Evolutionary conservation across 2,888 invertebrate species (phyloP).

Genomic region (Metacarcinus magister): DNA sequence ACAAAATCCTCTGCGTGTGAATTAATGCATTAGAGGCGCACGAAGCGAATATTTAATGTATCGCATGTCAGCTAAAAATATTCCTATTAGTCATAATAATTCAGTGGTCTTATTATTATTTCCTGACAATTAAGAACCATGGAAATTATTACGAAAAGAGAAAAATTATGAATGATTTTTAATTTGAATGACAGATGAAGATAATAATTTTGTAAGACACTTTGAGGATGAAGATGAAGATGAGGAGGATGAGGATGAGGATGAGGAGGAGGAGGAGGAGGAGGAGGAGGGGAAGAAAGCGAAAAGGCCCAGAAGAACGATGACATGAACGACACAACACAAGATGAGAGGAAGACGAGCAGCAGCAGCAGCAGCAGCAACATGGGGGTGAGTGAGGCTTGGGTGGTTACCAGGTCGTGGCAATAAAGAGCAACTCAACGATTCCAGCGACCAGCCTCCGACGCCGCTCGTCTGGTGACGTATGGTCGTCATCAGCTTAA

Average conservation of each 20-base stretch:
- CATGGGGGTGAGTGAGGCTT: not conserved
- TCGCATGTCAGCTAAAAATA: not conserved
- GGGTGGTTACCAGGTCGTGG: not conserved
- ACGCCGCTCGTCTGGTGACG: slow-evolving; percentile 32
- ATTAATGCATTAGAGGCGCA: not conserved
- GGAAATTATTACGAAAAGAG: not conserved
- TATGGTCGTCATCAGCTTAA: slow-evolving; percentile 51
- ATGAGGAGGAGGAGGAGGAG: not conserved
- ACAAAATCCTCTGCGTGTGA: not conserved
- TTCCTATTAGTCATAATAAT: not conserved
- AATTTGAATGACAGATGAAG: not conserved
- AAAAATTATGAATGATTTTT: not conserved
- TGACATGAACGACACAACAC: not conserved
- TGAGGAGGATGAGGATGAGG: not conserved
- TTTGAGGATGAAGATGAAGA: not conserved
- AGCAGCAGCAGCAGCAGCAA: not conserved
- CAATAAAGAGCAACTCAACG: slow-evolving; percentile 18
- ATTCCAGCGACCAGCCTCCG: not conserved
- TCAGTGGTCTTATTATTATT: not conserved
- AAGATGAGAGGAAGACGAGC: not conserved
- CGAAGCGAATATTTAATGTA: not conserved
- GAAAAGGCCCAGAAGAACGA: not conserved
- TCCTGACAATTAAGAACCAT: not conserved
- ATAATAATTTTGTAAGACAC: not conserved
- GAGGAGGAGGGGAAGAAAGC: not conserved